Evolutionary conservation across 92 coral and sea anemone genomes (phyloP), one percentile per base, ranked within the genome.

Genomic region (Phenganax marumi): DNA sequence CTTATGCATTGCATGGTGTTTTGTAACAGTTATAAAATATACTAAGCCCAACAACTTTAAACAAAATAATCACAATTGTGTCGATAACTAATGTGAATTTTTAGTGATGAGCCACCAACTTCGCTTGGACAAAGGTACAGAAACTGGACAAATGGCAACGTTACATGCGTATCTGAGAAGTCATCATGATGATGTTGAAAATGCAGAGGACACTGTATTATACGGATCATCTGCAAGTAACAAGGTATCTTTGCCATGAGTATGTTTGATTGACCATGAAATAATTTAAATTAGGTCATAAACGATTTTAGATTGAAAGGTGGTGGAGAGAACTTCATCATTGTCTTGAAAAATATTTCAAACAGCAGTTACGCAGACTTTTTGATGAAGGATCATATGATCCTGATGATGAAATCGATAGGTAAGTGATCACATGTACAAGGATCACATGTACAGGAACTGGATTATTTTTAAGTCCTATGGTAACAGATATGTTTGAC

Each of bases 141-240:
- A 77, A 77, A 57, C 82, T 21, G 82, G 82, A 51, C 33, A 77
- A 17, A 77, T 77, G 82, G 82, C 82, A 57, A 77, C 82, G 6
- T 18, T 77, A 53, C 82, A 77, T 57, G 50, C 51, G 11, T 77
- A 49, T 56, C 24, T 77, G 24, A 53, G 82, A 25, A 77, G 56
- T 62, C 18, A 4, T 57, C 25, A 77, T 25, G 17, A 62, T 77
- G 82, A 77, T 57, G 16, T 24, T 53, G 68, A 57, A 77, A 53
- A 77, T 57, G 39, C 68, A 19, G 82, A 26, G 33, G 70, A 57
- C 69, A 77, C 82, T 46, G 82, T 77, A 17, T 39, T 19, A 52
- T 77, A 53, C 23, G 82, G 82, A 39, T 57, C 82, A 23, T 77
- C 82, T 17, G 56, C 82, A 22, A 55, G 68, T 53, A 77, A 77